phyloP scores from a whole-genome alignment of 2,888 invertebrate genomes.

The Cerastis leucographa region DNA sequence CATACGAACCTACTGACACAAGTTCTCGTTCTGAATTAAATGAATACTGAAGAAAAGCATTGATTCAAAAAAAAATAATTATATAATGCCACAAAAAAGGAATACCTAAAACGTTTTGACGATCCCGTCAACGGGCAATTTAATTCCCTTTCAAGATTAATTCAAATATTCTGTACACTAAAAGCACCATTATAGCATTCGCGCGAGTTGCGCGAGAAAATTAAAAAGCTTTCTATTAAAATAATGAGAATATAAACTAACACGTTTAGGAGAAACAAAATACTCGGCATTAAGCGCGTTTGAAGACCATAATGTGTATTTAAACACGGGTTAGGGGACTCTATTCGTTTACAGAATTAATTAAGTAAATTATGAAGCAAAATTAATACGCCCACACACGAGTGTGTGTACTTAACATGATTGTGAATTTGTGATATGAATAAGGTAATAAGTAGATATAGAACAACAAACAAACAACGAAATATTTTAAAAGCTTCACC shows the following conservation, averaged over 20 bases:
- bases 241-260: slow-evolving; percentile 42
- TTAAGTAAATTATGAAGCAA: slow-evolving; percentile 34
- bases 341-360: slow-evolving; percentile 35
- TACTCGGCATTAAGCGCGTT: slow-evolving; percentile 37
- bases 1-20: background rate
- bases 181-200: slow-evolving; percentile 31
- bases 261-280: slow-evolving; percentile 44
- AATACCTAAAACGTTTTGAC: slow-evolving; percentile 12
- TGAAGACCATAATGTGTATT: slow-evolving; percentile 51
- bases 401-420: background rate
- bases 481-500: background rate
- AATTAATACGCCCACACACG: slow-evolving; percentile 26
- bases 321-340: slow-evolving; percentile 36
- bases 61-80: slow-evolving; percentile 8
- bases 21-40: background rate
- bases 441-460: background rate
- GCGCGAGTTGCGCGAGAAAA: slow-evolving; percentile 18
- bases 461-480: background rate
- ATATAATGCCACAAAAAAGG: background rate
- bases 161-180: slow-evolving; percentile 16
- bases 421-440: slow-evolving; percentile 13
- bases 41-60: background rate
- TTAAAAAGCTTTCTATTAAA: slow-evolving; percentile 49
- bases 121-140: slow-evolving; percentile 8
- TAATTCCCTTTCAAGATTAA: slow-evolving; percentile 37